These are phyloP conservation scores for Asbolus verrucosus DNA, from an alignment of 1,140 invertebrate genomes.

Conservation along the genomic window DNA sequence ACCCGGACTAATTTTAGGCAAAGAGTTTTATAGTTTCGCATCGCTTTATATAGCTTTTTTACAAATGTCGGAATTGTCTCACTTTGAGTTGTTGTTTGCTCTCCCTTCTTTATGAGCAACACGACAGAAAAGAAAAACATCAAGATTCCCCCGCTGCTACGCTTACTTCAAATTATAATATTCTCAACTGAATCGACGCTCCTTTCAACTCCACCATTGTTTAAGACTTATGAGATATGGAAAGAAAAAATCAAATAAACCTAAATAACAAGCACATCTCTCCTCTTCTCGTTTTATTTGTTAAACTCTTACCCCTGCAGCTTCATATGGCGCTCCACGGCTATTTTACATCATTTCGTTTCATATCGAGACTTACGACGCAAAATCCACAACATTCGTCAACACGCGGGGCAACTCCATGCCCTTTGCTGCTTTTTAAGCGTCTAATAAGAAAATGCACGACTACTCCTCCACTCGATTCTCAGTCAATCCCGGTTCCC, in stretches of 20 bases:
- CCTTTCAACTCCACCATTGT: slow-evolving; percentile 30
- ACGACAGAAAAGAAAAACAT: slow-evolving; percentile 51
- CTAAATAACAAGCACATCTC: slow-evolving; percentile 7
- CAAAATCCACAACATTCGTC: no score
- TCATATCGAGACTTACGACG: no score
- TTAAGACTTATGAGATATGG: slow-evolving; percentile 47
- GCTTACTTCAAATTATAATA: slow-evolving; percentile 51
- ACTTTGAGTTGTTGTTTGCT: slow-evolving; percentile 56
- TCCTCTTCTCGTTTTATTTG: not conserved
- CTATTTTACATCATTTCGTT: no score
- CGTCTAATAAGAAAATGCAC: no score
- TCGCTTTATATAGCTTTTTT: slow-evolving; percentile 57
- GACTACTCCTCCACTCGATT: no score
- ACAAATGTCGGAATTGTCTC: slow-evolving; percentile 57
- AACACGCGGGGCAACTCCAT: no score
- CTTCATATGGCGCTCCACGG: not conserved
- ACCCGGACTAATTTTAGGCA: slow-evolving; percentile 58
- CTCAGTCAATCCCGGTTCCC: no score
- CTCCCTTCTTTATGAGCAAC: slow-evolving; percentile 48
- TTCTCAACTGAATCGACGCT: slow-evolving; percentile 34
- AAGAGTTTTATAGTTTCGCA: slow-evolving; percentile 60
- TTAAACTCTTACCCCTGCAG: not conserved
- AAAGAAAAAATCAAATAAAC: slow-evolving; percentile 44
- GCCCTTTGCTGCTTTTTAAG: no score
- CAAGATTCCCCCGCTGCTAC: slow-evolving; percentile 18